Conservation (phyloP, 1,140 invertebrate species). For the Coptotermes formosanus region DNA sequence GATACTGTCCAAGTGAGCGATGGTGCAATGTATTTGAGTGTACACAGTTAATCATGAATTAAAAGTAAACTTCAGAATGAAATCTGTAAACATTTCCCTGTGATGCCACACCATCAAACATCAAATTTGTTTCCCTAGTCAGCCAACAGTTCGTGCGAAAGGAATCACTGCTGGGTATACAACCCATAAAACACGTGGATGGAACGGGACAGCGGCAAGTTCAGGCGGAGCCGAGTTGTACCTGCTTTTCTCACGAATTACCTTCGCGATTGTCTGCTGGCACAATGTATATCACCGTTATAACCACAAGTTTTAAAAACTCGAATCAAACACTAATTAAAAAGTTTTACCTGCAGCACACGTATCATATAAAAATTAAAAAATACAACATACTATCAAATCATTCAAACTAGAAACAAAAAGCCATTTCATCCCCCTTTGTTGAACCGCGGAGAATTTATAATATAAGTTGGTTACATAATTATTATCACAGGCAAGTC, state of each 20-base stretch:
- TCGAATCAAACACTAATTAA: constrained; percentile 19
- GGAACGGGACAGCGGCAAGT: neutral
- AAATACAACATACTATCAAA: neutral
- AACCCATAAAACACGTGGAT: neutral
- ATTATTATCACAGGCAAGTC: neutral
- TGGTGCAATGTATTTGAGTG: no score
- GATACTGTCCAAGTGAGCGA: no score
- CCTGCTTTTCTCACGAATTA: constrained; percentile 11
- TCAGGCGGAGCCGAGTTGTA: neutral
- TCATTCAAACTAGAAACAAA: constrained; percentile 9
- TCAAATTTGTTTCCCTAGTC: no score
- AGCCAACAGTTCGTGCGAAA: neutral
- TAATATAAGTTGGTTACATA: constrained; percentile 3
- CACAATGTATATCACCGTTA: neutral
- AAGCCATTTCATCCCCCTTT: neutral
- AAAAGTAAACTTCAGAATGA: no score
- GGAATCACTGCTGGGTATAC: neutral
- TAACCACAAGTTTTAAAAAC: neutral
- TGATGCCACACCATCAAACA: no score
- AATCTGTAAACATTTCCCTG: no score
- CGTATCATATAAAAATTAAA: neutral
- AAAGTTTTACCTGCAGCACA: neutral
- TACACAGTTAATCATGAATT: no score
- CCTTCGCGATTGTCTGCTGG: neutral
- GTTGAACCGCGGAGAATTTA: neutral